Base-by-base conservation (phyloP, 2,797 vertebrate species). In the Hippocampus kuda region DNA sequence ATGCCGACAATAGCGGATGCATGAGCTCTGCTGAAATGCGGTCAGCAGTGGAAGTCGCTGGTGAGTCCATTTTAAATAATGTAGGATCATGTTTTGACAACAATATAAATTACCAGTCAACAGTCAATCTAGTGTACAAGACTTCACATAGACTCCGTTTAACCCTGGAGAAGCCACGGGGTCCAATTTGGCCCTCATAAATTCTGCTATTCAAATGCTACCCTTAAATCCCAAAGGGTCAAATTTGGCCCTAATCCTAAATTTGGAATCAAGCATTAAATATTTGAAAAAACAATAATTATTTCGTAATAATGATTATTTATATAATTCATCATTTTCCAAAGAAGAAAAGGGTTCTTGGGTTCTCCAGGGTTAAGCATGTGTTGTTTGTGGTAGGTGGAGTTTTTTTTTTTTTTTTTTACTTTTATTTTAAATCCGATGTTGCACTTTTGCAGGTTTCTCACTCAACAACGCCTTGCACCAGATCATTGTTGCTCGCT, bases 401-500 rank as follows among this genome's bases (percentile, higher is more conserved):
- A 24, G 9, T n/a, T 51, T 6, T 51, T 53, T n/a, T 34, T 20
- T 18, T 51, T 11, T 30, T n/a, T n/a, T n/a, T n/a, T 53, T 16
- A 11, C 7, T 4, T 22, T 54, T 10, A 54, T 67, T 49, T 66
- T 26, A 66, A 24, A 26, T 66, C 41, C 5, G 10, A 11, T 44
- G 15, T 34, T 61, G 0, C 3, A 24, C 73, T 38, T 46, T 1
- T 46, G 5, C 71, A 95, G 94, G 94, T 44, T 96, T 95, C 87
- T 90, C 88, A 68, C 60, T 97, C 76, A 93, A 92, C 82, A 90
- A 88, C 68, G 18, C 88, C 26, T 71, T 97, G 42, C 92, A 94
- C 67, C 91, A 96, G 82, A 75, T 94, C 41, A 87, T 94, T 0
- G 91, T 93, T 10, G 93, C 93, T 30, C 92, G 93, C 67, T 95